Conservation (phyloP, 35 echinoderm and acorn worm species). For the Eucidaris tribuloides region DNA sequence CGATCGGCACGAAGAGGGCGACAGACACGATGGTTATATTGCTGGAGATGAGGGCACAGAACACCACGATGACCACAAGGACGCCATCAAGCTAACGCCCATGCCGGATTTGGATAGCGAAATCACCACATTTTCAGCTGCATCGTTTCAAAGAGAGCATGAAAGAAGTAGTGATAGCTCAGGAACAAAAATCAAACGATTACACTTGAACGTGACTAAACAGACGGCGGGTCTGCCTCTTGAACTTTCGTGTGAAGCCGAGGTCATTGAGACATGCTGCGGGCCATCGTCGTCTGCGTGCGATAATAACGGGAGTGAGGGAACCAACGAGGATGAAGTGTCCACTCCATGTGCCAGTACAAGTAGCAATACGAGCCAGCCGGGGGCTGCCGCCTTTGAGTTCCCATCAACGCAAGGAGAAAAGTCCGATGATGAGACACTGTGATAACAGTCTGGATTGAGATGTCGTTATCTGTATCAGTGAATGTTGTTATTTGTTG, state of each 20-base stretch:
- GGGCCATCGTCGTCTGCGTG: background rate
- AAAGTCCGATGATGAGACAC: too few relatives aligned
- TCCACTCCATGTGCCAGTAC: conserved; percentile 20
- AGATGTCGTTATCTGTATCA: too few relatives aligned
- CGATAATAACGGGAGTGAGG: background rate
- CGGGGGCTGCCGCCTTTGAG: conserved; percentile 3
- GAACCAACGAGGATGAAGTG: background rate
- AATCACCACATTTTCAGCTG: background rate
- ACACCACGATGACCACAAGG: background rate
- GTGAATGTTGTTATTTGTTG: too few relatives aligned
- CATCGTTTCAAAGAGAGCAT: background rate
- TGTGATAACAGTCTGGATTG: too few relatives aligned
- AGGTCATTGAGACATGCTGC: background rate
- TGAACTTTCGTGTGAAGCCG: too few relatives aligned
- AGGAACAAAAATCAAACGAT: too few relatives aligned
- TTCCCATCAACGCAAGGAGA: too few relatives aligned
- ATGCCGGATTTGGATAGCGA: background rate
- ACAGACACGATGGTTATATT: background rate
- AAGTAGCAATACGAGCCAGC: conserved; percentile 1
- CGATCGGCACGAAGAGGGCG: background rate
- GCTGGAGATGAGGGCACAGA: conserved; percentile 7
- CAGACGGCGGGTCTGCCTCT: too few relatives aligned
- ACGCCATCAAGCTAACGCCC: background rate
- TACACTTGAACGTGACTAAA: background rate
- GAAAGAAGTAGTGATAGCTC: too few relatives aligned